A percentile compares a stretch with the other conserved stretches of the same genome.
Evolutionary conservation across 2,888 invertebrate genomes (phyloP).

Genomic region (Sabatieria punctata): DNA sequence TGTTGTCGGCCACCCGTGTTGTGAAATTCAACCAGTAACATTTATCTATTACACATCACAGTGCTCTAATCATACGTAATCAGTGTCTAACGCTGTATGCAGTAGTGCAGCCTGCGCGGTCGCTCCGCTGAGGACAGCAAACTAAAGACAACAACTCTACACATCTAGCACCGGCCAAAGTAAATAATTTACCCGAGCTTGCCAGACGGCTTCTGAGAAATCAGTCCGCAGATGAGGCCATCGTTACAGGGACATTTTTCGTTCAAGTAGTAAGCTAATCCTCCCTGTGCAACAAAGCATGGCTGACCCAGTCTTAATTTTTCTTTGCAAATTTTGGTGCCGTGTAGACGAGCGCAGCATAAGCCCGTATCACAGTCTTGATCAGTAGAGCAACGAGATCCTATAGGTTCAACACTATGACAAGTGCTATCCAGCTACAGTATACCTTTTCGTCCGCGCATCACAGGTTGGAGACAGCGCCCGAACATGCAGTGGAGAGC

Average conservation of each 20-base stretch:
- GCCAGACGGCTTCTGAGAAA: not conserved
- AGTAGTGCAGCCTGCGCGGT: too few species aligned
- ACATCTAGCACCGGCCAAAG: not conserved
- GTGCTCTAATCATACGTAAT: too few species aligned
- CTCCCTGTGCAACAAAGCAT: constrained; percentile 28
- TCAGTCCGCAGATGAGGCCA: constrained; percentile 18
- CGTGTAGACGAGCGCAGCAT: constrained; percentile 28
- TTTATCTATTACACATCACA: too few species aligned
- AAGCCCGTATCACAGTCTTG: constrained; percentile 18
- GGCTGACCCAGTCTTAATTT: constrained; percentile 17
- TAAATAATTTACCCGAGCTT: not conserved
- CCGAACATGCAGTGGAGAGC: constrained; percentile 23
- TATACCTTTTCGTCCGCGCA: constrained; percentile 16
- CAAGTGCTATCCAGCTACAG: not conserved
- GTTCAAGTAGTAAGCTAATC: constrained; percentile 26
- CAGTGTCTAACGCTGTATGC: too few species aligned
- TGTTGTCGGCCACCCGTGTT: too few species aligned
- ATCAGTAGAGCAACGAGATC: constrained; percentile 20
- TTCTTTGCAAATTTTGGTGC: constrained; percentile 23
- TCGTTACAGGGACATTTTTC: constrained; percentile 24
- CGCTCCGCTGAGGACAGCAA: not conserved
- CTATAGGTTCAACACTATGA: constrained; percentile 11
- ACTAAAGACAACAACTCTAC: not conserved
- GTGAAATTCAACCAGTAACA: too few species aligned
- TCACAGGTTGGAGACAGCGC: constrained; percentile 13